Conservation (phyloP, 2,888 invertebrate genomes). For the Callyntrura guangdongensis region DNA sequence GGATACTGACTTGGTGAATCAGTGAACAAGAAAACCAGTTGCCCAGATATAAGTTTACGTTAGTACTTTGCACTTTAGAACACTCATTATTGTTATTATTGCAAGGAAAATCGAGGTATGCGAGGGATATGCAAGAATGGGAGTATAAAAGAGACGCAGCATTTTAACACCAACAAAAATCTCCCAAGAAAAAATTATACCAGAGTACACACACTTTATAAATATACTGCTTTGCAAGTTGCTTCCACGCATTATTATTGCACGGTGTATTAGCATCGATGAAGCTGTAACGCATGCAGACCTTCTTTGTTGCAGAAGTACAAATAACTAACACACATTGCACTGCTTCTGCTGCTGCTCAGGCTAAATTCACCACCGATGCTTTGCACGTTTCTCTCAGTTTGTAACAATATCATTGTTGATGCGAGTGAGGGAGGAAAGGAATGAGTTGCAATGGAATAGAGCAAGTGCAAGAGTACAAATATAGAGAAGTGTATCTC, state of each 20-base stretch:
- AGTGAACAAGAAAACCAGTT: slow-evolving; percentile 71
- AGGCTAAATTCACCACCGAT: not conserved
- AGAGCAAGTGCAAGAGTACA: not conserved
- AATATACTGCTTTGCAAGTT: not conserved
- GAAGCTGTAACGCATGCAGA: not conserved
- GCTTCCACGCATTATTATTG: slow-evolving; percentile 5
- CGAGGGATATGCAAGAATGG: not conserved
- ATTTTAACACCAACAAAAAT: not conserved
- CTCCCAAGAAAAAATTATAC: not conserved
- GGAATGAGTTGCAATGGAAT: not conserved
- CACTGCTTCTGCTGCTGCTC: not conserved
- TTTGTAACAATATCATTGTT: slow-evolving; percentile 62
- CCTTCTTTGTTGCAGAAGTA: slow-evolving; percentile 9
- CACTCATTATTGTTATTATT: slow-evolving; percentile 11
- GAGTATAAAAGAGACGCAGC: not conserved
- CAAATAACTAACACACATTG: not conserved
- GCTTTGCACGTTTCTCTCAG: slow-evolving; percentile 59
- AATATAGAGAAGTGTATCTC: not conserved
- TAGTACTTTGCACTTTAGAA: not conserved
- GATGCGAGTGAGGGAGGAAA: not conserved
- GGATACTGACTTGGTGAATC: slow-evolving; percentile 70
- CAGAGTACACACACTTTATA: too few species aligned
- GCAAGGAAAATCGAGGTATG: not conserved
- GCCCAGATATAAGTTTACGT: slow-evolving; percentile 31
- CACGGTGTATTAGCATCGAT: not conserved